These are phyloP conservation scores for Bombus pascuorum DNA, from an alignment of 1,140 invertebrate genomes.

Conservation along the genomic window DNA sequence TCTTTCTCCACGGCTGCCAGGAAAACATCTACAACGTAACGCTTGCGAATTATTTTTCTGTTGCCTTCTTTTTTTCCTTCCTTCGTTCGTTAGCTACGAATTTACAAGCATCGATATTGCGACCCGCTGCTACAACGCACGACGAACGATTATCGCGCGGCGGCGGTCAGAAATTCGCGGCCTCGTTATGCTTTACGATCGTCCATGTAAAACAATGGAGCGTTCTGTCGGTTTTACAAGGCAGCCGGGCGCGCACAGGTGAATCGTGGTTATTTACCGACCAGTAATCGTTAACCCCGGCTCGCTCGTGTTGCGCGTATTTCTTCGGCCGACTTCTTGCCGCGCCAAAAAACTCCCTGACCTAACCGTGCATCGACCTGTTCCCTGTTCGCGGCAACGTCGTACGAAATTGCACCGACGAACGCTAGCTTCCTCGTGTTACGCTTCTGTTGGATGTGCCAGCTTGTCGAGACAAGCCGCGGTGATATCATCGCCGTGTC, in stretches of 20 bases:
- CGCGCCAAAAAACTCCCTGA: background rate
- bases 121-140: too few relatives aligned
- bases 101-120: too few relatives aligned
- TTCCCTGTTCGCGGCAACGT: background rate
- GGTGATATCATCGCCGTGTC: too few relatives aligned
- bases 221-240: slow-evolving; percentile 25
- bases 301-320: slow-evolving; percentile 36
- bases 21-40: background rate
- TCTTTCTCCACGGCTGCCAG: slow-evolving; percentile 43
- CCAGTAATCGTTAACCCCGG: slow-evolving; percentile 76
- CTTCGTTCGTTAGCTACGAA: too few relatives aligned
- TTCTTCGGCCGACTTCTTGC: background rate
- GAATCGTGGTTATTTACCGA: slow-evolving; percentile 75
- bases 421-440: background rate
- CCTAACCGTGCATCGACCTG: background rate
- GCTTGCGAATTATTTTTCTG: too few relatives aligned
- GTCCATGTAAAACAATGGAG: slow-evolving; percentile 35
- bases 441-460: too few relatives aligned
- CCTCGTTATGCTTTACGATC: slow-evolving; percentile 46
- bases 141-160: background rate
- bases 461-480: too few relatives aligned
- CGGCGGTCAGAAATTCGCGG: slow-evolving; percentile 9
- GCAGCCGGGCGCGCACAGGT: slow-evolving; percentile 62
- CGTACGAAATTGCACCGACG: background rate
- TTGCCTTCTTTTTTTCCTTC: background rate